A percentile compares a stretch with the other conserved stretches of the same genome.
Evolutionary conservation across 2,888 invertebrate genomes (phyloP).

Genomic region (Agonopterix subpropinquella): DNA sequence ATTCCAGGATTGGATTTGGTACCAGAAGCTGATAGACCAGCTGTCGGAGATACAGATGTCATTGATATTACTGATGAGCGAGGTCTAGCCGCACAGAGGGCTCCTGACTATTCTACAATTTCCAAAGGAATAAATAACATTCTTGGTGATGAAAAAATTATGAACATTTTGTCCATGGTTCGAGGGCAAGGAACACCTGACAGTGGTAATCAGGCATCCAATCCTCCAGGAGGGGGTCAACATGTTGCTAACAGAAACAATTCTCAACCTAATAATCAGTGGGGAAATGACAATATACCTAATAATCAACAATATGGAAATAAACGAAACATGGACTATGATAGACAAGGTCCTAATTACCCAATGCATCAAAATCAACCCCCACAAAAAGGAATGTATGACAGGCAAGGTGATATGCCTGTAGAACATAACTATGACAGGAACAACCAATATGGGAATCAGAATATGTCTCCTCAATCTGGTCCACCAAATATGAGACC

Average conservation of each 20-base stretch:
- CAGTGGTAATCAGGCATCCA: conserved; percentile 5
- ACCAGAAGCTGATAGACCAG: conserved; percentile 47
- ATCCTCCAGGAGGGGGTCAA: not conserved
- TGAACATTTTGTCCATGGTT: conserved; percentile 75
- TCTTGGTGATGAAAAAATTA: conserved; percentile 78
- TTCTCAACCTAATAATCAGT: conserved; percentile 19
- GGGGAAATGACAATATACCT: conserved; percentile 29
- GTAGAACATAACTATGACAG: conserved; percentile 35
- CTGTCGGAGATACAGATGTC: conserved; percentile 30
- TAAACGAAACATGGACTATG: conserved; percentile 29
- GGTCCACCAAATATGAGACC: conserved; percentile 16
- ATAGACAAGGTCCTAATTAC: conserved; percentile 23
- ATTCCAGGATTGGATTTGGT: conserved; percentile 86
- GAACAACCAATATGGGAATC: conserved; percentile 35
- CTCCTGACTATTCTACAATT: conserved; percentile 74
- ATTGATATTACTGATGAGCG: conserved; percentile 50
- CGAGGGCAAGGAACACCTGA: conserved; percentile 22
- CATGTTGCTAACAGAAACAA: not conserved
- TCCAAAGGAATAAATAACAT: conserved; percentile 78
- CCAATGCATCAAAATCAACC: conserved; percentile 20
- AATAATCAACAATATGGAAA: conserved; percentile 30
- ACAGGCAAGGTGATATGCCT: conserved; percentile 17
- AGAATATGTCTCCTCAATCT: conserved; percentile 16
- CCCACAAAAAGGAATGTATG: conserved; percentile 24
- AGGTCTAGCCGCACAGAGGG: conserved; percentile 7